Conservation (phyloP, 2,113 vertebrate genomes). For the Thryonomys swinderianus region DNA sequence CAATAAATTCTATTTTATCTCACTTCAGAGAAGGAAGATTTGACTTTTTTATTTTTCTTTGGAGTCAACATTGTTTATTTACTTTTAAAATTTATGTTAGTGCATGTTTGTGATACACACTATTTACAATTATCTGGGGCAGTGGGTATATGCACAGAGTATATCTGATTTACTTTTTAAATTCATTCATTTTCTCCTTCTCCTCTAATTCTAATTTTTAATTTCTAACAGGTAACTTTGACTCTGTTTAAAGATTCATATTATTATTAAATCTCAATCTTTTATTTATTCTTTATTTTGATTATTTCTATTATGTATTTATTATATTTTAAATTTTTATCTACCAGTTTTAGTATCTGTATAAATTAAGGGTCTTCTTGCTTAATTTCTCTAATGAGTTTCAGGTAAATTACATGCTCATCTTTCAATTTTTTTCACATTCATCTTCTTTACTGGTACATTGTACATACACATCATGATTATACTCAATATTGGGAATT, state of each 20-base stretch:
- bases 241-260: not conserved
- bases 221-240: not conserved
- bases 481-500: too few species aligned
- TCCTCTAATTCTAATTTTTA: not conserved
- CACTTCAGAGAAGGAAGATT: not conserved
- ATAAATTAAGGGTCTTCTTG: not conserved
- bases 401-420: not conserved
- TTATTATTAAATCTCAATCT: not conserved
- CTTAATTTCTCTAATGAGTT: not conserved
- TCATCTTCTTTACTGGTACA: too few species aligned
- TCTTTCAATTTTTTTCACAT: too few species aligned
- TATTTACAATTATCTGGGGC: not conserved
- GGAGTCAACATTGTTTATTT: not conserved
- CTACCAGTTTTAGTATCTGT: not conserved
- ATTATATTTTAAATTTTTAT: not conserved
- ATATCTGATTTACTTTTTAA: not conserved
- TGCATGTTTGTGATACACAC: not conserved
- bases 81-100: not conserved
- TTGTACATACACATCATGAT: too few species aligned
- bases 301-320: not conserved
- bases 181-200: not conserved
- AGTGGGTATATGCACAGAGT: not conserved
- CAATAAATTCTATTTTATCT: not conserved
- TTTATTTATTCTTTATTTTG: not conserved
- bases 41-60: not conserved